A percentile compares a stretch with the other conserved stretches of the same genome.
These are phyloP conservation scores for Sebastes glaucus DNA, from an alignment of 2,797 vertebrate species.

Conservation along the genomic window DNA sequence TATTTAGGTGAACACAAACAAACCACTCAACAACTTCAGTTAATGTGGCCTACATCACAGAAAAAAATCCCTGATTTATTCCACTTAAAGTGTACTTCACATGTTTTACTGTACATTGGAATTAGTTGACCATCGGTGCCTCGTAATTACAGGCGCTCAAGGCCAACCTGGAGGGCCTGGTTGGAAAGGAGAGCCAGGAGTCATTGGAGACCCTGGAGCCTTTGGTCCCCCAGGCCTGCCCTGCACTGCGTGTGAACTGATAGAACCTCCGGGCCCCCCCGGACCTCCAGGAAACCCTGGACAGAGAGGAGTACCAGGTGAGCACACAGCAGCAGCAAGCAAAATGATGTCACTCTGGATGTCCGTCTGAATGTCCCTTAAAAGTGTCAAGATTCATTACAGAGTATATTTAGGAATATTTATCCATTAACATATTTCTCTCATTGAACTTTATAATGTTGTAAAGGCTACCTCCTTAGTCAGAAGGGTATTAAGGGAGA, in stretches of 20 bases:
- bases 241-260: constrained; percentile 30
- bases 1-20: constrained; percentile 1
- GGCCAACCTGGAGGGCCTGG: constrained; percentile 58
- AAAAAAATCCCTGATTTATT: background rate
- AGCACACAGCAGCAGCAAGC: background rate
- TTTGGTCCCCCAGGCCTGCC: constrained; percentile 48
- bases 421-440: background rate
- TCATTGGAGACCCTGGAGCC: constrained; percentile 51
- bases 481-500: constrained; percentile 62
- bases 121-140: background rate
- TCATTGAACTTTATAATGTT: background rate
- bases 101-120: background rate
- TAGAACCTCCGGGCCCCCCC: constrained; percentile 15
- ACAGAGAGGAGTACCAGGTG: constrained; percentile 49
- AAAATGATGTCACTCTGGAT: background rate
- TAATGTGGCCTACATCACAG: background rate
- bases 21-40: background rate
- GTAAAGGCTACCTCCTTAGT: constrained; percentile 45
- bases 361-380: background rate
- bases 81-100: background rate
- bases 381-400: background rate
- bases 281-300: constrained; percentile 62
- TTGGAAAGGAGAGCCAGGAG: constrained; percentile 58
- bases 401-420: background rate
- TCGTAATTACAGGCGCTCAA: constrained; percentile 44